A percentile compares a stretch with the other conserved stretches of the same genome.
Evolutionary conservation across 2,113 vertebrate genomes (phyloP).

Genomic region (Perca flavescens): DNA sequence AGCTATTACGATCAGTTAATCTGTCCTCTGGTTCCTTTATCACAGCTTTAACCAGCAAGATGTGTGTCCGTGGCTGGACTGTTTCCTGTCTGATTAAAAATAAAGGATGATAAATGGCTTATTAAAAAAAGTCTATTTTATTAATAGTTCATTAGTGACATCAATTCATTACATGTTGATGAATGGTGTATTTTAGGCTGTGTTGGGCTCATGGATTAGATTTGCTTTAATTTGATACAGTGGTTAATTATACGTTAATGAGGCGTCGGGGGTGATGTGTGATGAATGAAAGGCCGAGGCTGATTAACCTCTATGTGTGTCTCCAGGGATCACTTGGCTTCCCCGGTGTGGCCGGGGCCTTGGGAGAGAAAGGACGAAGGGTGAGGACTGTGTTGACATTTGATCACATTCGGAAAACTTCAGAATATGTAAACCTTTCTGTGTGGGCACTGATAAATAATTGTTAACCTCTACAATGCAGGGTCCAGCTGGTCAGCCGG

Average conservation of each 20-base stretch:
- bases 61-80: constrained; percentile 45
- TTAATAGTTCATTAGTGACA: constrained; percentile 82
- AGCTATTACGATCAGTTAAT: constrained; percentile 42
- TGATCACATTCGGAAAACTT: constrained; percentile 13
- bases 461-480: constrained; percentile 67
- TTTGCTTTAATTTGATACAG: constrained; percentile 81
- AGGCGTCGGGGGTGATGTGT: constrained; percentile 73
- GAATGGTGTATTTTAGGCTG: constrained; percentile 76
- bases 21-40: constrained; percentile 37
- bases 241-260: constrained; percentile 83
- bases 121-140: constrained; percentile 78
- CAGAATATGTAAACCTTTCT: constrained; percentile 5
- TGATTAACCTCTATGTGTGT: constrained; percentile 77
- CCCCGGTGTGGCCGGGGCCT: constrained; percentile 82
- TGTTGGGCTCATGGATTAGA: constrained; percentile 77
- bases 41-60: constrained; percentile 43
- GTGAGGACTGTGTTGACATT: constrained; percentile 80
- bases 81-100: constrained; percentile 77
- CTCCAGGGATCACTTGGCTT: constrained; percentile 91
- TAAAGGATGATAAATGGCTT: constrained; percentile 77
- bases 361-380: constrained; percentile 93
- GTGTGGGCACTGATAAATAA: constrained; percentile 20
- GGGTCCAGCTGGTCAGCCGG: constrained; percentile 90
- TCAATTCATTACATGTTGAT: constrained; percentile 80
- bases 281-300: constrained; percentile 72